These are phyloP conservation scores for Julus scanicus DNA, from an alignment of 2,888 invertebrate species.

Conservation along the genomic window DNA sequence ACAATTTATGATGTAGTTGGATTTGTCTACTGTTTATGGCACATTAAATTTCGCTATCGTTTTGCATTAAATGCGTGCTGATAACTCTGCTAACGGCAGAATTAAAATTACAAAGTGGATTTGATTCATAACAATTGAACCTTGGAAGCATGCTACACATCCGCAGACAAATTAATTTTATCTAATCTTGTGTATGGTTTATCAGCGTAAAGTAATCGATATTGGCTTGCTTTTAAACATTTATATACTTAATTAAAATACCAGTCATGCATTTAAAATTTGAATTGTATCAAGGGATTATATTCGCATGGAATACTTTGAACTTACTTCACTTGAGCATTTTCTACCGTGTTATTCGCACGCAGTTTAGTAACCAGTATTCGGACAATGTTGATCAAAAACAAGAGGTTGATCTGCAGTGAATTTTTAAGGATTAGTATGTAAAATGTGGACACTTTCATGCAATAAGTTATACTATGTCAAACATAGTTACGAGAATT, in stretches of 20 bases:
- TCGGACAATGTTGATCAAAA: conserved; percentile 61
- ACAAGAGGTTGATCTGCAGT: conserved; percentile 61
- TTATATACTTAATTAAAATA: neutral
- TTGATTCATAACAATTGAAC: neutral
- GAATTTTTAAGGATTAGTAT: neutral
- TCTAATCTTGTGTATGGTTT: neutral
- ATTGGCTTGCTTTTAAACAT: neutral
- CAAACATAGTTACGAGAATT: too few species aligned
- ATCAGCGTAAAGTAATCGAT: neutral
- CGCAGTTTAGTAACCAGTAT: conserved; percentile 58
- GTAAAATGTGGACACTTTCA: neutral
- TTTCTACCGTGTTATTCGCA: conserved; percentile 57
- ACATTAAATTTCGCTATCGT: too few species aligned
- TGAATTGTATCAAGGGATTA: neutral
- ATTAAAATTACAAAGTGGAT: neutral
- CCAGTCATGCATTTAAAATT: neutral
- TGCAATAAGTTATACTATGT: too few species aligned
- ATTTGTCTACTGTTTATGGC: too few species aligned
- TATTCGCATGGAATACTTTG: neutral
- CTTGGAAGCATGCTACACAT: neutral
- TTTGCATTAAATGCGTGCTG: too few species aligned
- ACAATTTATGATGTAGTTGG: too few species aligned
- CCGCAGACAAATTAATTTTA: neutral
- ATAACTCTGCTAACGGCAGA: neutral
- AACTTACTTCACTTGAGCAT: conserved; percentile 56